Evolutionary conservation across 2,888 invertebrate species (phyloP).

Genomic region (Allygus modestus): DNA sequence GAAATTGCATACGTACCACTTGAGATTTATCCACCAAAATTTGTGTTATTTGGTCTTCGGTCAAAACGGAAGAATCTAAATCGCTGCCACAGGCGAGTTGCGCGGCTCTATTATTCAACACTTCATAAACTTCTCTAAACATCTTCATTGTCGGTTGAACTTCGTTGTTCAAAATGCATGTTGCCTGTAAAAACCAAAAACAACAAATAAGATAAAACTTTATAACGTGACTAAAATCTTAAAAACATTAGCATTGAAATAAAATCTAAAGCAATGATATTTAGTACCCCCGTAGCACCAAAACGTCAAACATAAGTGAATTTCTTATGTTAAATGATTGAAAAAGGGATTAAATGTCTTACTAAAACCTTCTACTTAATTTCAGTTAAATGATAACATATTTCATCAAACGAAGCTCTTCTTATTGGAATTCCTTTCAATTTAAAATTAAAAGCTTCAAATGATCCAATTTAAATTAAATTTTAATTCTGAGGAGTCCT

Average conservation of each 20-base stretch:
- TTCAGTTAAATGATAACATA: too few relatives aligned
- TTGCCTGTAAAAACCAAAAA: slow-evolving; percentile 29
- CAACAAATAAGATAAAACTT: not conserved
- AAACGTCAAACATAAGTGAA: too few relatives aligned
- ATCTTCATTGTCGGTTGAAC: slow-evolving; percentile 47
- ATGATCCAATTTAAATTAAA: too few relatives aligned
- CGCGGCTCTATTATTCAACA: slow-evolving; percentile 37
- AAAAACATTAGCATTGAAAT: not conserved
- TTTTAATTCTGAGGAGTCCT: too few relatives aligned
- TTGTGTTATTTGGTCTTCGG: slow-evolving; percentile 53
- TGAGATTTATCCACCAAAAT: slow-evolving; percentile 38
- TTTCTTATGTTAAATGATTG: too few relatives aligned
- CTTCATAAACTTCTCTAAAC: slow-evolving; percentile 53
- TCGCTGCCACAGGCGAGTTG: slow-evolving; percentile 39
- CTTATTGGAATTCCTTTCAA: too few relatives aligned
- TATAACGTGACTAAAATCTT: not conserved
- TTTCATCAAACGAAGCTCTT: too few relatives aligned
- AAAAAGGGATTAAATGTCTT: too few relatives aligned
- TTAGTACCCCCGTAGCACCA: not conserved
- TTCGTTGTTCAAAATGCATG: slow-evolving; percentile 54
- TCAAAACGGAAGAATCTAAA: not conserved
- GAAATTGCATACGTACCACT: slow-evolving; percentile 9
- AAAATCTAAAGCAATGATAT: not conserved
- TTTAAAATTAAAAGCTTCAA: too few relatives aligned
- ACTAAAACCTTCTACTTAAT: too few relatives aligned